Percentiles rank a stretch among this genome's conserved stretches.
phyloP scores from a whole-genome alignment of 2,888 invertebrate species.

The Tridacna gigas region DNA sequence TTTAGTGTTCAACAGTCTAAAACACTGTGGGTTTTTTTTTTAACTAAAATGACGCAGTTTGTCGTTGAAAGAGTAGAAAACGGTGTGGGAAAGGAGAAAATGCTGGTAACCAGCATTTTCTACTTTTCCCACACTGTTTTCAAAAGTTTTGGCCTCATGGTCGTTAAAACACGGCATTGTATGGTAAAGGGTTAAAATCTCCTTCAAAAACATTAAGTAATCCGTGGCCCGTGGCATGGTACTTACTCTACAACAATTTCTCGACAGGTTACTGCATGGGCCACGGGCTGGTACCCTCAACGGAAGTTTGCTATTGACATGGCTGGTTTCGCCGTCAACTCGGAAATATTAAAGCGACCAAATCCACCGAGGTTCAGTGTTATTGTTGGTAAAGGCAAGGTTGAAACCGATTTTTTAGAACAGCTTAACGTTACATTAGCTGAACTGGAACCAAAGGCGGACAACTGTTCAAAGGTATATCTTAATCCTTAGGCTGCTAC shows the following conservation, averaged over 20 bases:
- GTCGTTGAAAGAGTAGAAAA: too few species aligned
- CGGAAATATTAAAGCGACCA: neutral
- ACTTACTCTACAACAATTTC: neutral
- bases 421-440: neutral
- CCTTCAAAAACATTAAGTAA: too few species aligned
- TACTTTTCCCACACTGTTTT: neutral
- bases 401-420: slow-evolving; percentile 1
- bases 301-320: neutral
- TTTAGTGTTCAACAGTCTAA: too few species aligned
- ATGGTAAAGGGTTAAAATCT: too few species aligned
- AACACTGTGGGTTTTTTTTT: too few species aligned
- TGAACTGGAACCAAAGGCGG: slow-evolving; percentile 5
- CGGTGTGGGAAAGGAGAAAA: too few species aligned
- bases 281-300: neutral
- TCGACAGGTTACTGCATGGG: neutral
- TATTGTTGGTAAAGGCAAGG: neutral
- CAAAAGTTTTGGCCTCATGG: neutral
- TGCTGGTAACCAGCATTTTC: too few species aligned
- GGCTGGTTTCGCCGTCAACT: slow-evolving; percentile 6
- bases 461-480: slow-evolving; percentile 9
- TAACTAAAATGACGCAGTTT: too few species aligned
- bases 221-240: too few species aligned
- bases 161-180: neutral
- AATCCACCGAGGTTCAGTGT: neutral
- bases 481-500: neutral